Evolutionary conservation across 92 coral and sea anemone species (phyloP).

Genomic region (Micromussa lordhowensis): DNA sequence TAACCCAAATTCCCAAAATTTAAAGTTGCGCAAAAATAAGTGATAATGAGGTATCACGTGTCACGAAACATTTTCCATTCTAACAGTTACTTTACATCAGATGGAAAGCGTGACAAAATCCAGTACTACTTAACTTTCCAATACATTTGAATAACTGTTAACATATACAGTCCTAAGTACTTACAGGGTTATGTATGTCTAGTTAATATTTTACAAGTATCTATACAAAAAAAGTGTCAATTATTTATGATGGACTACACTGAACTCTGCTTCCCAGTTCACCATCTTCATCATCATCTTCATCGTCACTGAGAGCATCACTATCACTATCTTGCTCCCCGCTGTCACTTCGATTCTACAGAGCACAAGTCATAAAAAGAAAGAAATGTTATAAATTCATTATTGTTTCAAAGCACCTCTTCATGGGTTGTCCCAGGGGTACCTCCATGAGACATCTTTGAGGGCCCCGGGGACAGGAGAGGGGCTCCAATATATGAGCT

Average conservation of each 20-base stretch:
- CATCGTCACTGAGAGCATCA: slow-evolving; percentile 74
- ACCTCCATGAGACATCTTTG: neutral
- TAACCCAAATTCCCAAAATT: no score
- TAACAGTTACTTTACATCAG: neutral
- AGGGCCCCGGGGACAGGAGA: no score
- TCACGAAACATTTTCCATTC: neutral
- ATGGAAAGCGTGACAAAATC: neutral
- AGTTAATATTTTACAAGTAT: neutral
- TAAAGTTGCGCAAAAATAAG: no score
- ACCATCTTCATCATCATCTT: slow-evolving; percentile 81
- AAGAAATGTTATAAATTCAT: neutral
- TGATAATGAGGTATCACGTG: no score
- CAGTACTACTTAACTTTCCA: neutral
- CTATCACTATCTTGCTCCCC: slow-evolving; percentile 78
- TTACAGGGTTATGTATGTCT: neutral
- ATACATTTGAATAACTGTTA: neutral
- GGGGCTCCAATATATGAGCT: no score
- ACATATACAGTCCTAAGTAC: neutral
- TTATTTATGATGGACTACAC: slow-evolving; percentile 83
- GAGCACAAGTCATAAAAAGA: neutral
- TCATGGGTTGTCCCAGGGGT: neutral
- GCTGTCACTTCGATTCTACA: slow-evolving; percentile 13
- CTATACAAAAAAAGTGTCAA: neutral
- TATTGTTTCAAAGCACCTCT: no score
- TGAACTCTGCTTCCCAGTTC: slow-evolving; percentile 77